phyloP scores from a whole-genome alignment of 2,888 invertebrate species.

The Brachypterus glaber region DNA sequence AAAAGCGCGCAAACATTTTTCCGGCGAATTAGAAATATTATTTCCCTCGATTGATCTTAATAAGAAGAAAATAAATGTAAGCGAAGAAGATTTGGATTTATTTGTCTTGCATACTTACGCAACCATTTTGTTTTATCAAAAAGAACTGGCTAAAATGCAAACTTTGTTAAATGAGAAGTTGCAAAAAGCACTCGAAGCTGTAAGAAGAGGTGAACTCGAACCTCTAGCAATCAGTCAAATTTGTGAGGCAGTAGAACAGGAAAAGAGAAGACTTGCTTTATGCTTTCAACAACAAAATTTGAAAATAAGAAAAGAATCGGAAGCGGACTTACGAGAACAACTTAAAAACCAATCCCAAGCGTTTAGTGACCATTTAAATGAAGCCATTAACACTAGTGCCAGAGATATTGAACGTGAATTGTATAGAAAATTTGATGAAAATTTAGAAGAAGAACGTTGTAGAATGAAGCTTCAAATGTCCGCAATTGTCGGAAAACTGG shows the following conservation, averaged over 20 bases:
- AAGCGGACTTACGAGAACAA: constrained; percentile 64
- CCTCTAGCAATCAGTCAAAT: constrained; percentile 47
- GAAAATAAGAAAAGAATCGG: constrained; percentile 54
- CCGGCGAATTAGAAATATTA: constrained; percentile 58
- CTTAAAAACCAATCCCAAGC: constrained; percentile 78
- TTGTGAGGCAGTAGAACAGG: constrained; percentile 59
- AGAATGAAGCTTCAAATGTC: constrained; percentile 63
- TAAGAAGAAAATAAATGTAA: constrained; percentile 52
- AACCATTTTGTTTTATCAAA: constrained; percentile 65
- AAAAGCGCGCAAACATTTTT: constrained; percentile 50
- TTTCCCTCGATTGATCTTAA: constrained; percentile 62
- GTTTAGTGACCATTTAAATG: constrained; percentile 71
- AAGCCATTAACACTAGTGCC: constrained; percentile 51
- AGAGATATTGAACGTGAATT: constrained; percentile 44
- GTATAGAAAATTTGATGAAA: constrained; percentile 54
- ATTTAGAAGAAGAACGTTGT: constrained; percentile 56
- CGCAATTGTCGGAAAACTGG: constrained; percentile 60
- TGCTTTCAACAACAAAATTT: constrained; percentile 66
- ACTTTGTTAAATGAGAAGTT: constrained; percentile 54
- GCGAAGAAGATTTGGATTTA: constrained; percentile 62
- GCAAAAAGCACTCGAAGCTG: constrained; percentile 53
- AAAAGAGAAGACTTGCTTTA: constrained; percentile 54
- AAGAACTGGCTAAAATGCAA: constrained; percentile 64
- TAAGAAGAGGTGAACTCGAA: constrained; percentile 44
- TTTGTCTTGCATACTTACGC: constrained; percentile 71